Evolutionary conservation across 2,888 invertebrate species (phyloP), one percentile per base, ranked within the genome.

Genomic region (Caenorhabditis doughertyi): DNA sequence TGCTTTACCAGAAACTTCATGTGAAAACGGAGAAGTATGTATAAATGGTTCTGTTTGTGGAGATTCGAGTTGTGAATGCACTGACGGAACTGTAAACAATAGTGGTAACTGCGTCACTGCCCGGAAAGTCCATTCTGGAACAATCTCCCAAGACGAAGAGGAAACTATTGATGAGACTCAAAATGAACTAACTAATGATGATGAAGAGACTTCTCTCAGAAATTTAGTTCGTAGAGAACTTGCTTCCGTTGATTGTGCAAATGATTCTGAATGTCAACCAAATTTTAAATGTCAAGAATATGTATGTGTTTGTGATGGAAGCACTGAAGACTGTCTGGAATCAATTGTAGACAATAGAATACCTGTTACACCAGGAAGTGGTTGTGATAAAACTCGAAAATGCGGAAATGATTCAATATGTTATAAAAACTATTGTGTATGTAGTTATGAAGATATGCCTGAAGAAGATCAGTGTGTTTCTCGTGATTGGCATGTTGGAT

Each of bases 21-120:
- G 91, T 73, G 84, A 79, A n/a, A 74, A 83, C 13, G 90, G 90
- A 29, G 89, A 90, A 62, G 73, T 89, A n/a, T 91, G 91, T 58
- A 79, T 85, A 2, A 84, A 84, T 13, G 89, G 89, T 21, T 84
- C 87, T 4, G 55, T 86, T 21, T 89, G 89, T 67, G 81, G 83
- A 2, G 87, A 74, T 25, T 60, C 68, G 3, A 70, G 13, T 29
- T 79, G 79, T 55, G 71, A 83, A 39, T 83, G 83, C 27, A 29
- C 79, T 5, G 73, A 70, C 29, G 70, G 62, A 23, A 72, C 76
- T 5, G 9, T 18, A 0, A 77, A 73, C 18, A 51, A 79, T 27
- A 71, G 70, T 47, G 82, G 82, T 9, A 79, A 83, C 53, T 83
- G 82, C 60, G 58, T 79, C 5, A 13, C 27, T 39, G 18, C 35